Evolutionary conservation across 2,797 vertebrate genomes (phyloP).

Genomic region (Cichlasoma orientale): DNA sequence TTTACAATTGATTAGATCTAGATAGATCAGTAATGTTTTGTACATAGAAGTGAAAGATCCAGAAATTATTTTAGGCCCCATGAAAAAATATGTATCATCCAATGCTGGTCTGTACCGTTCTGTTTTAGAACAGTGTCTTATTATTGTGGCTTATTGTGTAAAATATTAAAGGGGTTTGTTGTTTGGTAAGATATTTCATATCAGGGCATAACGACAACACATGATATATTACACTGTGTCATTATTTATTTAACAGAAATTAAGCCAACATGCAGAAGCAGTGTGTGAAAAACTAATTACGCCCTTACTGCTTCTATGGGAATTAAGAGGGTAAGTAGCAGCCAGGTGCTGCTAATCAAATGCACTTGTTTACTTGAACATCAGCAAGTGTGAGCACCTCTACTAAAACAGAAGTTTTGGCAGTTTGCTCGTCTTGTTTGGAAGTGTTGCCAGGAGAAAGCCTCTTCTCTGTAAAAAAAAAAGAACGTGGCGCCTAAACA

Average conservation of each 20-base stretch:
- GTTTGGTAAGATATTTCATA: too few species aligned
- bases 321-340: not conserved
- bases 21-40: not conserved
- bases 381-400: not conserved
- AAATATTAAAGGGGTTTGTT: not conserved
- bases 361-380: not conserved
- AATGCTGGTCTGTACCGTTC: too few species aligned
- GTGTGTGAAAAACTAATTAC: not conserved
- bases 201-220: too few species aligned
- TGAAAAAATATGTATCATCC: not conserved
- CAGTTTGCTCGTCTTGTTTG: not conserved
- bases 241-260: not conserved
- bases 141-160: not conserved
- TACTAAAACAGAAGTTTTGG: not conserved
- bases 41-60: not conserved
- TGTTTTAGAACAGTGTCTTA: not conserved
- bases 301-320: not conserved
- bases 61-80: not conserved
- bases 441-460: too few species aligned
- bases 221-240: too few species aligned
- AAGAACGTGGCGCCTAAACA: too few species aligned
- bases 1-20: conserved; percentile 21
- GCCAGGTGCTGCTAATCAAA: not conserved
- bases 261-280: not conserved
- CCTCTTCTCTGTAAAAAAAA: too few species aligned